Conservation (phyloP, 2,888 invertebrate genomes). For the Pseudanteris insignis region DNA sequence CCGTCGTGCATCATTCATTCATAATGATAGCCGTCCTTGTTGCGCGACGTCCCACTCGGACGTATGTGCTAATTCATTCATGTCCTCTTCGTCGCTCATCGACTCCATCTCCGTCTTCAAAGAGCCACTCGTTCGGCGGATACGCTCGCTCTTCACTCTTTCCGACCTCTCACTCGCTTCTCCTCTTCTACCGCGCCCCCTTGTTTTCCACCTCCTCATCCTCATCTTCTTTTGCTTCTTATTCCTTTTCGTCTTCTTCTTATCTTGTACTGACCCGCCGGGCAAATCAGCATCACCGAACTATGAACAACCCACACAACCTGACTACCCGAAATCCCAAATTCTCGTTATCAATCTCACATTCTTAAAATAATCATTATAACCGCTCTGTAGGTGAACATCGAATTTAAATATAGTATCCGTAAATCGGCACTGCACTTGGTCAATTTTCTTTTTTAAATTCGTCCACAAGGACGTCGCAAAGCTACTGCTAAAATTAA, state of each 20-base stretch:
- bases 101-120: slow-evolving; percentile 43
- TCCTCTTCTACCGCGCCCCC: slow-evolving; percentile 1
- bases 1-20: slow-evolving; percentile 59
- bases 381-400: too few relatives aligned
- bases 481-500: too few relatives aligned
- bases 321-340: slow-evolving; percentile 46
- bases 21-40: slow-evolving; percentile 52
- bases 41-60: slow-evolving; percentile 48
- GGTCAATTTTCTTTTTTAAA: too few relatives aligned
- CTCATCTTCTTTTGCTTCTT: slow-evolving; percentile 12
- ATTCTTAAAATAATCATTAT: slow-evolving; percentile 42
- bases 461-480: too few relatives aligned
- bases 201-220: background rate
- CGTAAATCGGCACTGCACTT: slow-evolving; percentile 31
- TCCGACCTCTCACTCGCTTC: slow-evolving; percentile 1
- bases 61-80: slow-evolving; percentile 3
- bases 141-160: slow-evolving; percentile 17
- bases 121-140: slow-evolving; percentile 30
- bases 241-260: slow-evolving; percentile 18
- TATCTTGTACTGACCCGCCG: slow-evolving; percentile 36
- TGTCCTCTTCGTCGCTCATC: slow-evolving; percentile 44
- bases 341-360: slow-evolving; percentile 42
- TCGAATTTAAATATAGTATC: slow-evolving; percentile 39
- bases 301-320: slow-evolving; percentile 47
- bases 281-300: slow-evolving; percentile 38